Base-by-base conservation (phyloP, 2,113 vertebrate species). In the Thryonomys swinderianus region DNA sequence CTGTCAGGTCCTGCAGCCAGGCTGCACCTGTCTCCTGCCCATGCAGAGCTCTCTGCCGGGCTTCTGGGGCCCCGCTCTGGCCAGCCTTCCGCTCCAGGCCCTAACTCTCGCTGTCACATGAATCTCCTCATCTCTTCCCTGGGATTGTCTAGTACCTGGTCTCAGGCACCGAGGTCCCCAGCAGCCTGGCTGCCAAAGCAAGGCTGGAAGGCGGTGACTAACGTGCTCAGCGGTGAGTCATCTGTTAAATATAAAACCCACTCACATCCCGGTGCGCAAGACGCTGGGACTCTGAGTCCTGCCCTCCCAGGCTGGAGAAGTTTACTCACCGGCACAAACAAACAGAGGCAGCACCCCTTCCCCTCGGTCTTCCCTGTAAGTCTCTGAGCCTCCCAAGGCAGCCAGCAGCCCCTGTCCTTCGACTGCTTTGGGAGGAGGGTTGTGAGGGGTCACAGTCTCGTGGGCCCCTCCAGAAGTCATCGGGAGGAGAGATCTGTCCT, bases 221-320 rank as follows among this genome's bases (percentile, higher is more conserved):
- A 95, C 95, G 91, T 42, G 42, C 90, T 90, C 2, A 55, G 79
- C 95, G 96, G 95, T 97, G 97, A 97, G 90, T 97, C 96, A 97
- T 95, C 85, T 0, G 79, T 96, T 97, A 97, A 97, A 97, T 97
- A 97, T 97, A 97, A 96, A 92, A 40, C 48, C 94, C 92, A 79
- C 96, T 95, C 95, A 59, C 95, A 76, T 95, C 94, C 76, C 94
- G 95, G 51, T 83, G 93, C 91, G 59, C 40, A 91, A 34, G 94
- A 57, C 45, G 51, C 90, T 0, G 2, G 88, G 88, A 62, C 96
- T 85, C 61, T 1, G 1, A 4, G 78, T 85, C 88, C 96, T 90
- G 80, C 94, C 14, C 40, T 42, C 23, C 45, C 13, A 40, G 79
- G 82, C 92, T 0, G 73, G 73, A 34, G 42, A 3, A 0, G 45